Conservation (phyloP, 2,113 vertebrate genomes). For the Aptenodytes forsteri region DNA sequence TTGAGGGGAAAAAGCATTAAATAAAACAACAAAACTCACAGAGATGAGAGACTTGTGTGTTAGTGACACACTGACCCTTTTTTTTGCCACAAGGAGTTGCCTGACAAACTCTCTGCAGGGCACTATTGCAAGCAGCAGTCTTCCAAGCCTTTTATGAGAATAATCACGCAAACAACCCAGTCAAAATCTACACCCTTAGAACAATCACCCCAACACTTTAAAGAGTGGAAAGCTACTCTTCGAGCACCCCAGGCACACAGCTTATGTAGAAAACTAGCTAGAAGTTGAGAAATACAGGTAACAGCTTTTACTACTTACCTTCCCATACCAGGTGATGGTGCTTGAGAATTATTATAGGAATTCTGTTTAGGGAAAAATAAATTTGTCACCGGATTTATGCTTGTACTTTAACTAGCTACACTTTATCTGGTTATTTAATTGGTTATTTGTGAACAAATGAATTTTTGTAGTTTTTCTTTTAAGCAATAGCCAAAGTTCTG, state of each 20-base stretch:
- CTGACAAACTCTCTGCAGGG: background rate
- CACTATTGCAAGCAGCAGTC: background rate
- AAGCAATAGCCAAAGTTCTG: background rate
- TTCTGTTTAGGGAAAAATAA: slow-evolving; percentile 79
- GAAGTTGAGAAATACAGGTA: accelerated
- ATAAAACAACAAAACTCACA: background rate
- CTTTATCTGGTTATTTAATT: background rate
- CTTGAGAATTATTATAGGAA: slow-evolving; percentile 97
- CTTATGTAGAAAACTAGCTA: accelerated
- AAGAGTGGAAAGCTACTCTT: background rate
- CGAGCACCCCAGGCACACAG: background rate
- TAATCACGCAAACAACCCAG: accelerated
- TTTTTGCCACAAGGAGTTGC: background rate
- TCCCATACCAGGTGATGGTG: slow-evolving; percentile 96
- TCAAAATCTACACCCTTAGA: background rate
- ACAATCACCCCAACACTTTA: background rate
- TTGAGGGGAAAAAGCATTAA: background rate
- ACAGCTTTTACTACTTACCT: slow-evolving; percentile 80
- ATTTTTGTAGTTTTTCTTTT: background rate
- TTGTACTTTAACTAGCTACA: background rate
- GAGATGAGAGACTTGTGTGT: background rate
- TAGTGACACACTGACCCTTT: background rate
- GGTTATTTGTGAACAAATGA: background rate
- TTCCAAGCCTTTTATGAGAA: too few species aligned
- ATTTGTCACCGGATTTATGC: background rate